phyloP scores from a whole-genome alignment of 2,888 invertebrate species.

The Eremobia ochroleuca region DNA sequence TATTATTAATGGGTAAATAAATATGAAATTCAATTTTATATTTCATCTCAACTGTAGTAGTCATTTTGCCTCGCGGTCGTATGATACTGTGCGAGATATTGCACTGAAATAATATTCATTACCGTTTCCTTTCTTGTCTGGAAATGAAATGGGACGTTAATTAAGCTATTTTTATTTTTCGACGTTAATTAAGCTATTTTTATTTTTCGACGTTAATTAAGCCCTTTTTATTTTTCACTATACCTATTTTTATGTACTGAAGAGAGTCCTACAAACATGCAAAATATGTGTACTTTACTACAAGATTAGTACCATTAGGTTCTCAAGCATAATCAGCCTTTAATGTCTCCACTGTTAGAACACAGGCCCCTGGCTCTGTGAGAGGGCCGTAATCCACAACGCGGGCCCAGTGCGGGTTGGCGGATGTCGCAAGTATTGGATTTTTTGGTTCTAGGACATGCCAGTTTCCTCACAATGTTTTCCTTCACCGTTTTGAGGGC shows the following conservation, averaged over 20 bases:
- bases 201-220: background rate
- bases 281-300: background rate
- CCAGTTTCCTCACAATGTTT: no score
- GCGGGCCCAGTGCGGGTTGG: no score
- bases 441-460: no score
- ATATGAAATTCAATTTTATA: slow-evolving; percentile 71
- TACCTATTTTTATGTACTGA: background rate
- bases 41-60: slow-evolving; percentile 48
- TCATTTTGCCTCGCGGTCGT: slow-evolving; percentile 35
- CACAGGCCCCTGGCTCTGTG: no score
- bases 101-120: slow-evolving; percentile 34
- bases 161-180: background rate
- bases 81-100: slow-evolving; percentile 34
- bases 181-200: background rate
- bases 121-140: slow-evolving; percentile 15
- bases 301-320: background rate
- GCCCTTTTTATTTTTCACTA: background rate
- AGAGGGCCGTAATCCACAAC: no score
- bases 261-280: background rate
- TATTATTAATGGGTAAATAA: slow-evolving; percentile 70
- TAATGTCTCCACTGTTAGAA: no score
- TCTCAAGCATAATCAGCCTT: no score
- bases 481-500: no score
- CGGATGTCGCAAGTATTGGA: no score
- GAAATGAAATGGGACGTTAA: background rate